A percentile compares a stretch with the other conserved stretches of the same genome.
Conservation (phyloP, 1,140 invertebrate species). For the Apis dorsata region DNA sequence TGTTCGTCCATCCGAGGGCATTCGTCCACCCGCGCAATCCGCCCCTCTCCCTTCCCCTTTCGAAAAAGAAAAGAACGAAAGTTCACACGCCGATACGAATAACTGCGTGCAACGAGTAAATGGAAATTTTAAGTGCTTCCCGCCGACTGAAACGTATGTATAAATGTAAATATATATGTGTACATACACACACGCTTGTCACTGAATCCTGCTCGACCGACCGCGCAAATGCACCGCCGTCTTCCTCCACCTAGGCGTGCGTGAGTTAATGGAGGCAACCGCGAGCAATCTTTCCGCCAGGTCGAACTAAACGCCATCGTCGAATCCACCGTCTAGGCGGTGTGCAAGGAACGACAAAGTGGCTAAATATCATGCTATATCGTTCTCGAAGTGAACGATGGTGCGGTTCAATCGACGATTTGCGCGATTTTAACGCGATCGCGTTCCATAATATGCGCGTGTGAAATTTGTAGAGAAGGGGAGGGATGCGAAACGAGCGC, state of each 20-base stretch:
- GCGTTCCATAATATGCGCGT: neutral
- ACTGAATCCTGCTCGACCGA: constrained; percentile 34
- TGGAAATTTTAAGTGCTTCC: constrained; percentile 69
- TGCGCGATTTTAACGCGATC: neutral
- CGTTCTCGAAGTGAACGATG: neutral
- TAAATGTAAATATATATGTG: too few relatives aligned
- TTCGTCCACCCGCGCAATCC: neutral
- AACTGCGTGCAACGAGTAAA: constrained; percentile 55
- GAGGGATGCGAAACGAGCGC: neutral
- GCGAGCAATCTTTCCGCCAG: constrained; percentile 44
- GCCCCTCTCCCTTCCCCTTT: neutral
- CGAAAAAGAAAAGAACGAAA: constrained; percentile 19
- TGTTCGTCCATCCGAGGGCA: neutral
- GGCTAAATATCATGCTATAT: neutral
- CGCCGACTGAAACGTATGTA: constrained; percentile 45
- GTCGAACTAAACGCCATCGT: constrained; percentile 24
- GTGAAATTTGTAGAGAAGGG: neutral
- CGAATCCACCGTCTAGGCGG: too few relatives aligned
- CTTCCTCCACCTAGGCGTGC: constrained; percentile 2
- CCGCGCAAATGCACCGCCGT: constrained; percentile 48
- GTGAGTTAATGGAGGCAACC: constrained; percentile 44
- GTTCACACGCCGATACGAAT: constrained; percentile 53
- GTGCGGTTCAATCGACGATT: constrained; percentile 5
- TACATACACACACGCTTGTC: neutral
- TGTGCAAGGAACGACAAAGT: neutral